Evolutionary conservation across 2,113 vertebrate species (phyloP).

Genomic region (Gymnarchus niloticus): DNA sequence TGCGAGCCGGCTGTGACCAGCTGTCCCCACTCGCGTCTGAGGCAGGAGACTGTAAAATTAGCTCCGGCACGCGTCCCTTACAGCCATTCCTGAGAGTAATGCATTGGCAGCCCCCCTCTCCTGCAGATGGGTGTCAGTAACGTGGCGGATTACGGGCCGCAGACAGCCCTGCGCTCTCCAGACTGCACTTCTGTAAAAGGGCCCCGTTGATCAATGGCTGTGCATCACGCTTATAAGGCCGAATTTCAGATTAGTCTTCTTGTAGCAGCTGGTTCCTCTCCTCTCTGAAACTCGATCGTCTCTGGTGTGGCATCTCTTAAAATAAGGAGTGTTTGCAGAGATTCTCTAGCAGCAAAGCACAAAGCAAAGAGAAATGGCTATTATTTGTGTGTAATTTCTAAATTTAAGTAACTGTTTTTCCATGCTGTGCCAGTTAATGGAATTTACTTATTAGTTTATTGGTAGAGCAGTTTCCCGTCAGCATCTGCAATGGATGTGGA

Average conservation of each 20-base stretch:
- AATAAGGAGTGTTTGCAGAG: too few relatives aligned
- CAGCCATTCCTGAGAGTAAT: too few relatives aligned
- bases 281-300: not conserved
- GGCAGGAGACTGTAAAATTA: slow-evolving; percentile 17
- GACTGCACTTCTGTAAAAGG: not conserved
- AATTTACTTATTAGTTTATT: not conserved
- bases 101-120: too few relatives aligned
- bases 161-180: not conserved
- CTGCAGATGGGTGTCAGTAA: too few relatives aligned
- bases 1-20: slow-evolving; percentile 3
- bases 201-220: not conserved
- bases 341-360: too few relatives aligned
- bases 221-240: not conserved
- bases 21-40: slow-evolving; percentile 15
- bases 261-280: not conserved
- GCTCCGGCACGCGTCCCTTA: not conserved
- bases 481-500: not conserved
- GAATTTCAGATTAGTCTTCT: not conserved
- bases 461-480: not conserved
- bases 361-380: not conserved
- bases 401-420: too few relatives aligned
- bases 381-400: too few relatives aligned
- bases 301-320: not conserved
- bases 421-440: not conserved
- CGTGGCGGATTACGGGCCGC: too few relatives aligned